These are phyloP conservation scores for Peromyscus attwateri DNA, from an alignment of 2,797 vertebrate species.

Conservation along the genomic window DNA sequence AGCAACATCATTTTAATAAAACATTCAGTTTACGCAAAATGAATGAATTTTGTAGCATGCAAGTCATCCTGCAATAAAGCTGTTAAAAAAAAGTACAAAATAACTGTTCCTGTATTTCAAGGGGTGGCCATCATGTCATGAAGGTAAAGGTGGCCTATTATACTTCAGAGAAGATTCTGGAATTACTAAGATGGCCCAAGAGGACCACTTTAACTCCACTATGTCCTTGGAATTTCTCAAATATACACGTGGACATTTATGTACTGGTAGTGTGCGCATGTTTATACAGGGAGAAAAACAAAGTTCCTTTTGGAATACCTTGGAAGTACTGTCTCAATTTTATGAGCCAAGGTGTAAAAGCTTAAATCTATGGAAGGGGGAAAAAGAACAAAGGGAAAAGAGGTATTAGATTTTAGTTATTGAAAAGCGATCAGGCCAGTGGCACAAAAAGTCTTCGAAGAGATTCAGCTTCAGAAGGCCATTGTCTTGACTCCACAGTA, in stretches of 20 bases:
- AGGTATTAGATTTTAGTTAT: neutral
- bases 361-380: neutral
- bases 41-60: neutral
- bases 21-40: neutral
- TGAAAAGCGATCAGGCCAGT: neutral
- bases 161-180: neutral
- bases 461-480: neutral
- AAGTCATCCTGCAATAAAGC: neutral
- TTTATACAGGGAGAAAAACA: neutral
- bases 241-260: neutral
- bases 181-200: neutral
- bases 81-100: neutral
- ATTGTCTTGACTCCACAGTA: neutral
- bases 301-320: neutral
- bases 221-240: neutral
- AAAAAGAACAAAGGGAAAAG: neutral
- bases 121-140: neutral
- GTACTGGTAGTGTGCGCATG: too few relatives aligned
- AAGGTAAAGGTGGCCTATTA: too few relatives aligned
- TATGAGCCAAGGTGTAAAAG: constrained; percentile 17
- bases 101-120: neutral
- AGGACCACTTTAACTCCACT: neutral
- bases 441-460: neutral
- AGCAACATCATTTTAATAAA: constrained; percentile 5
- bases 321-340: neutral